Base-by-base conservation (phyloP, 2,888 invertebrate species). In the Dermolepida albohirtum region DNA sequence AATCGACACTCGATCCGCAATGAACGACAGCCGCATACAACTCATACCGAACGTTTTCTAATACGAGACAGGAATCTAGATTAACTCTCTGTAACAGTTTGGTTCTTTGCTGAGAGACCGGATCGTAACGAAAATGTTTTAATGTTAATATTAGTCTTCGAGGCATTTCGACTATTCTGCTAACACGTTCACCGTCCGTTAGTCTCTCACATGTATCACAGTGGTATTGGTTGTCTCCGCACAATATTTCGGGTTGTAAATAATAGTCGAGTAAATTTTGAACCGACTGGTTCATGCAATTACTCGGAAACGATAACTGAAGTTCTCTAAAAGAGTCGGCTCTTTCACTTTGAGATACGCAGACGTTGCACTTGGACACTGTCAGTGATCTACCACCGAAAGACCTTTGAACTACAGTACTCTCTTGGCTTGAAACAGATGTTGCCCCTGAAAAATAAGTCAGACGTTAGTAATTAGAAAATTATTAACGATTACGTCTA, bases 1-100 rank as follows among this genome's bases (percentile, higher is more conserved):
- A 92, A 78, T 95, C 93, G 72, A 94, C 89, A 59, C 91, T 92
- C 17, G 89, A 88, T 1, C 96, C 96, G 0, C 90, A 89, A 81
- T 96, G 96, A 0, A 96, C 91, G 0, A 96, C 92, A 0, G 94
- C 93, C 0, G 94, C 93, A 79, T 93, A 94, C 39, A 96, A 82
- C 41, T 87, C 86, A 80, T 94, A 95, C 14, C 40, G 64, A n/a
- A 68, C 67, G 34, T 67, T 39, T 62, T 72, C 62, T 40, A 71
- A 64, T 12, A 66, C 41, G 40, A 74, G 69, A 47, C 62, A 55
- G 44, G 68, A 63, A 66, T 88, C 81, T 55, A 83, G 70, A 57
- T 81, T 76, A 10, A 84, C 82, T 22, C 78, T 77, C 70, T 91
- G 91, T 81, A 93, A 87, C 66, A 95, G 84, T 81, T 96, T 96